A percentile compares a stretch with the other conserved stretches of the same genome.
Conservation (phyloP, 2,888 invertebrate species). For the Nymphalis c-album region DNA sequence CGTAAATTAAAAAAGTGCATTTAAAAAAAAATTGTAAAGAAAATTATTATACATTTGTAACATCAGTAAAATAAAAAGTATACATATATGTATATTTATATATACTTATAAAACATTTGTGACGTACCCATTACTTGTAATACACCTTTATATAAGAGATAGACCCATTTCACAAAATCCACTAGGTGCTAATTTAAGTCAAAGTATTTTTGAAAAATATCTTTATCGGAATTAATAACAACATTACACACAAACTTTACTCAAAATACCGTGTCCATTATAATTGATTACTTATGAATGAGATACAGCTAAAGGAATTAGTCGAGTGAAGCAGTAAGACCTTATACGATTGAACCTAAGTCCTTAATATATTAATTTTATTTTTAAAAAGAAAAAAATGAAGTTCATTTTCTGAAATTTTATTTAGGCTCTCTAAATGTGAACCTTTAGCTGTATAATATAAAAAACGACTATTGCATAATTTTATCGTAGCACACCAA, state of each 20-base stretch:
- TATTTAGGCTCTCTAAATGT: neutral
- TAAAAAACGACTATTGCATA: neutral
- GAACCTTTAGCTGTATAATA: neutral
- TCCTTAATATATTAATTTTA: neutral
- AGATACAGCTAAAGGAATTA: neutral
- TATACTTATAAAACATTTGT: neutral
- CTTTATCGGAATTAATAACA: neutral
- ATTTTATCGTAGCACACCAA: neutral
- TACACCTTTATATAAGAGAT: neutral
- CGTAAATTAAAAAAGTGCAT: too few relatives aligned
- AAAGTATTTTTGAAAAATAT: neutral
- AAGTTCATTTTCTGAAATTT: neutral
- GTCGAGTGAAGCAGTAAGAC: neutral
- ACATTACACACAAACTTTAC: neutral
- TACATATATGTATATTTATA: too few relatives aligned
- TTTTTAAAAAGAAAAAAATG: neutral
- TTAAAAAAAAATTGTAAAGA: too few relatives aligned
- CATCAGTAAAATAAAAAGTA: too few relatives aligned
- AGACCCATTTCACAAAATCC: neutral
- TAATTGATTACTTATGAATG: slow-evolving; percentile 1
- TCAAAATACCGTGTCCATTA: neutral
- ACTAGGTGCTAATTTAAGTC: neutral
- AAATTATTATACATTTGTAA: too few relatives aligned
- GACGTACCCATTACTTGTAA: neutral
- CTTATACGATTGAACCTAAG: neutral